Evolutionary conservation across 30 jellyfish, hydroid and myxozoan species (phyloP).

Genomic region (Haliclystus octoradiatus): DNA sequence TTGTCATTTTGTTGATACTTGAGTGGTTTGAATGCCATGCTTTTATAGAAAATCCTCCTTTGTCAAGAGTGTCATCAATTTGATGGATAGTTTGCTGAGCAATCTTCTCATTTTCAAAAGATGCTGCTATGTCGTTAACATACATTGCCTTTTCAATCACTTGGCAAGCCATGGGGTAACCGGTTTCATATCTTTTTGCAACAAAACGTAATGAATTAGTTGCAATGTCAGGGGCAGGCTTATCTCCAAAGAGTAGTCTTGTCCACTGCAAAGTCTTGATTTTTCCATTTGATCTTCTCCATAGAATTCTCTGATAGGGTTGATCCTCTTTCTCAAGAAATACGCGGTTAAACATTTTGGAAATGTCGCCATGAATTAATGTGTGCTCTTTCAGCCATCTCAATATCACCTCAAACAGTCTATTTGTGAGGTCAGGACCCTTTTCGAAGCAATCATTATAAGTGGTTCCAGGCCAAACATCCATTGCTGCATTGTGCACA

Average conservation of each 20-base stretch:
- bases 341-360: slow-evolving; percentile 29
- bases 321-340: slow-evolving; percentile 19
- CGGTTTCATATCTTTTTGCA: slow-evolving; percentile 11
- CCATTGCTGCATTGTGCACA: no score
- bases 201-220: slow-evolving; percentile 15
- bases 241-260: slow-evolving; percentile 33
- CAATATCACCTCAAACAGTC: no score
- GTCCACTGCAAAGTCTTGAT: slow-evolving; percentile 25
- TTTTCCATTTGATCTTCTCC: slow-evolving; percentile 13
- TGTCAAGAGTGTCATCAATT: slow-evolving; percentile 9
- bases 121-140: slow-evolving; percentile 41
- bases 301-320: slow-evolving; percentile 29
- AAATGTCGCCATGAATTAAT: slow-evolving; percentile 23
- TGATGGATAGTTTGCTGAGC: slow-evolving; percentile 30
- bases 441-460: no score
- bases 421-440: no score
- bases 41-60: slow-evolving; percentile 36
- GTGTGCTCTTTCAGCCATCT: background rate
- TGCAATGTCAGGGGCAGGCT: slow-evolving; percentile 48
- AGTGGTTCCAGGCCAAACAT: no score
- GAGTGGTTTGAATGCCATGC: slow-evolving; percentile 17
- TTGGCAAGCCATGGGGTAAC: slow-evolving; percentile 25
- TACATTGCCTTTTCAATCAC: slow-evolving; percentile 8
- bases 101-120: slow-evolving; percentile 17
- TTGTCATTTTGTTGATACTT: background rate